Evolutionary conservation across 2,113 vertebrate species (phyloP), one percentile per base, ranked within the genome.

Genomic region (Alosa alosa): DNA sequence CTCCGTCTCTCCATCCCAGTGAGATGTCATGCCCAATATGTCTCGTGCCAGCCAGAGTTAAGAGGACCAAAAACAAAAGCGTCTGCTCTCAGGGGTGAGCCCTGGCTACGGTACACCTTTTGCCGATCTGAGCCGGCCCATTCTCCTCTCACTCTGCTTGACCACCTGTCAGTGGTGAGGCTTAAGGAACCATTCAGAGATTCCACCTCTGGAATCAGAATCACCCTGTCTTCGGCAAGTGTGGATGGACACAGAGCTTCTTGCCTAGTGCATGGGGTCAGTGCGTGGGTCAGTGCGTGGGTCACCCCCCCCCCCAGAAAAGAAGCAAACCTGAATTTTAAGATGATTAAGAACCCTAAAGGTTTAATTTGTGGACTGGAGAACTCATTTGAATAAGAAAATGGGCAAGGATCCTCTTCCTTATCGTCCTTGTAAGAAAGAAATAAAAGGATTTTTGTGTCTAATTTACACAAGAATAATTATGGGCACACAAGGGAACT

Each of bases 101-200:
- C 87, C 22, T 85, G 91, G 89, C 89, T 86, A 87, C 25, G 60
- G 57, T 86, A 84, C 85, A 90, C 88, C 87, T 88, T 92, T 39
- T 11, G n/a, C 10, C 36, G 36, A 78, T 92, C 91, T 89, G 85
- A 82, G 89, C 75, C 55, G 85, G 86, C 72, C 25, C 72, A 39
- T 78, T 84, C 89, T 89, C 81, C 86, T 87, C 86, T 85, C 82
- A 47, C 86, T 86, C 82, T 85, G 90, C 86, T 72, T 78, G 39
- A 39, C 31, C 72, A 78, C 9, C 72, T 78, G 72, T 78, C 72
- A 78, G 72, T 39, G 31, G 9, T 6, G 25, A 13, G 31, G 72
- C 25, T 36, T 78, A 15, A 39, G 31, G 31, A 39, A 78, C 72
- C 31, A 78, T 78, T 78, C 72, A 78, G 72, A 31, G 36, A 39